phyloP scores from a whole-genome alignment of 2,113 vertebrate species.

The Nycticebus coucang region DNA sequence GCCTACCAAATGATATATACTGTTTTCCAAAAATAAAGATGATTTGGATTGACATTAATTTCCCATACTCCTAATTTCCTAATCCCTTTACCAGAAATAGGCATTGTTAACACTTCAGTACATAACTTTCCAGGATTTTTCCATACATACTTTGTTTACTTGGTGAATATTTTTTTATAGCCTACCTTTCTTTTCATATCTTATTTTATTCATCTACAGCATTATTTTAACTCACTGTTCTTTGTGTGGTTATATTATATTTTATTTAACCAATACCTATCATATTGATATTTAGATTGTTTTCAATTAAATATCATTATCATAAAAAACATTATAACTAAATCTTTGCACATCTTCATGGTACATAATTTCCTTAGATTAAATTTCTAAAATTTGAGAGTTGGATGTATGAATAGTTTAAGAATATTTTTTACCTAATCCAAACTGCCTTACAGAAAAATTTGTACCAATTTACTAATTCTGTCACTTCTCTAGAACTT shows the following conservation, averaged over 20 bases:
- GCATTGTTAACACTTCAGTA: neutral
- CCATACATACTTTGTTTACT: neutral
- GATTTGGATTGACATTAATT: neutral
- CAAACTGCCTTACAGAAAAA: constrained; percentile 6
- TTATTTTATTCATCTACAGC: neutral
- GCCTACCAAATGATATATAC: neutral
- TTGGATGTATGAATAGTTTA: neutral
- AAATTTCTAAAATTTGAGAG: constrained; percentile 19
- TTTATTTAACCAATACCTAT: neutral
- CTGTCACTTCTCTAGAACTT: constrained; percentile 29
- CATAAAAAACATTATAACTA: neutral
- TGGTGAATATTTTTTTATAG: neutral
- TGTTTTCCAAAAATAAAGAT: neutral
- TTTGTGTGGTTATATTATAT: neutral
- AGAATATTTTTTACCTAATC: neutral
- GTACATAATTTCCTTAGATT: constrained; percentile 1
- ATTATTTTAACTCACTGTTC: neutral
- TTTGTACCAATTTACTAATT: neutral
- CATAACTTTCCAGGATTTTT: neutral
- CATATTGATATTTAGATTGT: constrained; percentile 1
- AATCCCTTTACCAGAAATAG: neutral
- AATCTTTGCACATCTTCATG: neutral
- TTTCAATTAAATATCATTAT: constrained; percentile 35
- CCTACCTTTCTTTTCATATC: neutral
- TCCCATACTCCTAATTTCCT: neutral